Evolutionary conservation across 2,113 vertebrate genomes (phyloP), one percentile per base, ranked within the genome.

Genomic region (Anoura caudifer): DNA sequence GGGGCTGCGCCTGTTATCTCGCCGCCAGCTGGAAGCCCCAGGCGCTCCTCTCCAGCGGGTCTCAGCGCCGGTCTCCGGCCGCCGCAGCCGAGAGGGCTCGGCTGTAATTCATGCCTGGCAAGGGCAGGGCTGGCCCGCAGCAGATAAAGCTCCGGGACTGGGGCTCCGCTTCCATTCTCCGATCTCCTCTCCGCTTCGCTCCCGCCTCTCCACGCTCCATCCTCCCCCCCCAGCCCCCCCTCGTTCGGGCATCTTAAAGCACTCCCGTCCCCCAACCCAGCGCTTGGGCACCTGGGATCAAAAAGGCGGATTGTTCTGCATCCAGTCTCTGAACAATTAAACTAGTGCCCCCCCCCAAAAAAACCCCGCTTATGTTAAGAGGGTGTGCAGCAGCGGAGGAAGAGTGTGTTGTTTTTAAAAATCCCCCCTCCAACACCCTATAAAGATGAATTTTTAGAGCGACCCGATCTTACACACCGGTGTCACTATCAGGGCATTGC

Each of bases 31-130:
- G 84, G 2, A 7, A 52, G 56, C 90, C 82, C 52, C 22, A 28
- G 91, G 82, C 36, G 72, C 92, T 41, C 31, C 63, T 33, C 31
- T 36, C 86, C 16, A 6, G 59, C 89, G 2, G n/a, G 43, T 77
- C 76, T 89, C 67, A 1, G 61, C 31, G 61, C 73, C 8, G 89
- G n/a, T n/a, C n/a, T n/a, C 59, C 41, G 36, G 91, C 85, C 0
- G 72, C 85, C 0, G 67, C 61, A 65, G 92, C 95, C 43, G 19
- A 83, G 84, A 33, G 43, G 69, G 77, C 96, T 91, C 2, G 96
- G 87, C 95, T 87, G 97, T 96, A 95, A 97, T 88, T 98, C 97
- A 87, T 67, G 67, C 67, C 95, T 96, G 97, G 93, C 95, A 96
- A 90, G 95, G 85, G 87, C 80, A 95, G 76, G 88, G 91, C 80